Percentiles rank a stretch among this genome's conserved stretches.
Evolutionary conservation across 2,113 vertebrate species (phyloP).

Genomic region (Melanotaenia duboulayi): DNA sequence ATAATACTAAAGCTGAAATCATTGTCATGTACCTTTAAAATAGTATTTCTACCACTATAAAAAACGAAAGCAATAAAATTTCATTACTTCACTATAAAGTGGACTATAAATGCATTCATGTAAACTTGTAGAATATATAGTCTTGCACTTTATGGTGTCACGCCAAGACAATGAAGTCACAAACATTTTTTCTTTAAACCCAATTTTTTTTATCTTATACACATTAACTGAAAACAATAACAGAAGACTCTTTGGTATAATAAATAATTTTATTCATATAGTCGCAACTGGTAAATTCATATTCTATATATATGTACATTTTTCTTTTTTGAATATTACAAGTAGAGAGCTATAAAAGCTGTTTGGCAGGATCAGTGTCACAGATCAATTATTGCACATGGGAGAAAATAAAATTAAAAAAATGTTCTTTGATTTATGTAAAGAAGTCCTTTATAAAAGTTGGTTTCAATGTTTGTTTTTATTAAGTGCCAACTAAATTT

Average conservation of each 20-base stretch:
- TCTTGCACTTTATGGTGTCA: too few relatives aligned
- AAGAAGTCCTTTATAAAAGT: neutral
- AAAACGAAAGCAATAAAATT: too few relatives aligned
- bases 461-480: neutral
- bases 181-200: neutral
- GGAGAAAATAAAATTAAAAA: neutral
- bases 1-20: too few relatives aligned
- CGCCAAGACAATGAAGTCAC: too few relatives aligned
- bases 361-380: neutral
- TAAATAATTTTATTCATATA: conserved; percentile 40
- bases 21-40: too few relatives aligned
- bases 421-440: too few relatives aligned
- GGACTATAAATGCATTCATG: too few relatives aligned
- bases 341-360: neutral
- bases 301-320: conserved; percentile 10
- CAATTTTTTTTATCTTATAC: rapidly evolving
- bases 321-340: neutral
- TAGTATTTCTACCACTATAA: too few relatives aligned
- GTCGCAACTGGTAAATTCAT: neutral
- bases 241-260: too few relatives aligned
- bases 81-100: too few relatives aligned
- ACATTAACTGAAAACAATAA: neutral
- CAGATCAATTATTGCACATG: neutral
- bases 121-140: too few relatives aligned
- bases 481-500: neutral